phyloP scores from a whole-genome alignment of 2,888 invertebrate species.

The Drosophila borealis region DNA sequence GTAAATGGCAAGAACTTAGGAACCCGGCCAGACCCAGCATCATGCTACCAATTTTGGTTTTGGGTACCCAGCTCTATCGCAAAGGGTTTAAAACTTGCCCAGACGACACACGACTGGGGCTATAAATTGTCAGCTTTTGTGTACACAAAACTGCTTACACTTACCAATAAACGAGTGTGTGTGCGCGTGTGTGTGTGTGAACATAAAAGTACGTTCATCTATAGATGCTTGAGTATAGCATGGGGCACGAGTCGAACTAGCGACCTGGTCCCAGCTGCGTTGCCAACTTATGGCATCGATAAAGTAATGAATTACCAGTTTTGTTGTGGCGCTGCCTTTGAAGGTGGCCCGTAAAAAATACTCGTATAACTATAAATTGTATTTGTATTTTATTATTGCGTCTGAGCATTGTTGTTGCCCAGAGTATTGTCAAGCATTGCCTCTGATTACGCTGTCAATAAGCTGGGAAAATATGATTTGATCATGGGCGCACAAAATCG shows the following conservation, averaged over 20 bases:
- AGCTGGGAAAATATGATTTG: constrained; percentile 75
- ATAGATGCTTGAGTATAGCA: constrained; percentile 6
- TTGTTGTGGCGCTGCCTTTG: constrained; percentile 25
- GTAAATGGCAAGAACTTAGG: constrained; percentile 30
- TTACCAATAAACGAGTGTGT: constrained; percentile 20
- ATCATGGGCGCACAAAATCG: constrained; percentile 25
- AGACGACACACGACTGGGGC: constrained; percentile 57
- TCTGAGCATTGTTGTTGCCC: constrained; percentile 44
- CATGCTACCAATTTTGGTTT: constrained; percentile 2
- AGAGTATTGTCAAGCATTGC: constrained; percentile 60
- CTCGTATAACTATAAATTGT: constrained; percentile 71
- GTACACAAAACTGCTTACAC: constrained; percentile 57
- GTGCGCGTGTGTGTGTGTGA: background rate
- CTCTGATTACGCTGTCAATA: constrained; percentile 82
- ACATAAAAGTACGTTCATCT: constrained; percentile 11
- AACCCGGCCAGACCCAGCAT: constrained; percentile 18
- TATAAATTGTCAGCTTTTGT: constrained; percentile 79
- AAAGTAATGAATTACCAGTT: constrained; percentile 82
- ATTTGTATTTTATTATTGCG: constrained; percentile 74
- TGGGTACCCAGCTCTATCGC: constrained; percentile 15
- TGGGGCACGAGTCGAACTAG: constrained; percentile 26
- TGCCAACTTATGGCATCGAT: constrained; percentile 76
- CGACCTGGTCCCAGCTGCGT: constrained; percentile 75
- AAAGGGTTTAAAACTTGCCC: constrained; percentile 51
- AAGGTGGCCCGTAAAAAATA: constrained; percentile 34